Conservation (phyloP, 2,888 invertebrate species). For the Vesta saturnalis region DNA sequence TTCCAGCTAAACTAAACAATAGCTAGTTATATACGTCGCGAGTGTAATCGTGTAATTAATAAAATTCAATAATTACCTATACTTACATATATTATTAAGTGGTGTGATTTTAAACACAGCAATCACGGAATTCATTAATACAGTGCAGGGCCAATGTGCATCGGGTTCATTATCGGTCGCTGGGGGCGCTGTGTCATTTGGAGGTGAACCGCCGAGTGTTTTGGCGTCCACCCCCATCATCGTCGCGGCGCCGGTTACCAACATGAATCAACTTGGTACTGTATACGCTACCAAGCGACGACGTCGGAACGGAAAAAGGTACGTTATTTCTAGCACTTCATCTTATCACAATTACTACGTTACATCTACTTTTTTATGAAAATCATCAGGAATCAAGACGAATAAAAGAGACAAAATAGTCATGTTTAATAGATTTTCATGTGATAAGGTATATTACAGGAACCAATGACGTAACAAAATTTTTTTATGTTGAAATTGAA, state of each 20-base stretch:
- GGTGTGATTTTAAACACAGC: conserved; percentile 39
- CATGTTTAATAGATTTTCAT: not conserved
- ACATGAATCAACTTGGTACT: conserved; percentile 92
- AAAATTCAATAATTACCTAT: not conserved
- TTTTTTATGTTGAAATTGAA: too few relatives aligned
- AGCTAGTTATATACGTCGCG: conserved; percentile 51
- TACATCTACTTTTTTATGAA: too few relatives aligned
- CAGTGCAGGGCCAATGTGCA: conserved; percentile 60
- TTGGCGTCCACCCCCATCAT: conserved; percentile 53
- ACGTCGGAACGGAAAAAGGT: conserved; percentile 97
- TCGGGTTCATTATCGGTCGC: conserved; percentile 49
- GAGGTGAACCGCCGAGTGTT: conserved; percentile 56
- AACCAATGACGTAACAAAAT: too few relatives aligned
- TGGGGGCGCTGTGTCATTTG: conserved; percentile 54
- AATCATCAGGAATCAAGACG: too few relatives aligned
- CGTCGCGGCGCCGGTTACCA: conserved; percentile 56
- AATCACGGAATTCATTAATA: conserved; percentile 59
- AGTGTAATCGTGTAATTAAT: conserved; percentile 21
- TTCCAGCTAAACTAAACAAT: conserved; percentile 15
- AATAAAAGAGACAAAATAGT: not conserved
- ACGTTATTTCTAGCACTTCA: conserved; percentile 57
- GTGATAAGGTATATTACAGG: too few relatives aligned
- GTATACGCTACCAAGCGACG: conserved; percentile 97
- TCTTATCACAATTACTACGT: too few relatives aligned
- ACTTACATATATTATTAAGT: conserved; percentile 27